Percentiles rank a stretch among this genome's conserved stretches.
Evolutionary conservation across 1,140 invertebrate species (phyloP).

Genomic region (Drosophila takahashii): DNA sequence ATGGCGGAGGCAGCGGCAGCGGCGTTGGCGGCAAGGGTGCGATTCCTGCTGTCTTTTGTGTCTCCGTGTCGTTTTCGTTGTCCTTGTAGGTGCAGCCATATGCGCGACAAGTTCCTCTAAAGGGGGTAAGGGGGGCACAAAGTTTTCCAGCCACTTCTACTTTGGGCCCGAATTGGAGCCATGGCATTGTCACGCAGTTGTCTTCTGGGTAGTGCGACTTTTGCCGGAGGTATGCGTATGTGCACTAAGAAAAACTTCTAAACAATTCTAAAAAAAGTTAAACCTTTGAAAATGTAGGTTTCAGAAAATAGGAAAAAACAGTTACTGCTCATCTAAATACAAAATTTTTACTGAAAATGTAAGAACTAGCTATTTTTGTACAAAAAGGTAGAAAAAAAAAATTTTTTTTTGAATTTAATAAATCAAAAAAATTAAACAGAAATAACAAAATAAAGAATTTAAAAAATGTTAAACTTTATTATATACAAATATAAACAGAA

Average conservation of each 20-base stretch:
- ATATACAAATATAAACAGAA: too few relatives aligned
- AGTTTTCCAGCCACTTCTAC: slow-evolving; percentile 49
- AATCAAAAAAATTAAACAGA: too few relatives aligned
- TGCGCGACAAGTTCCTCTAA: slow-evolving; percentile 47
- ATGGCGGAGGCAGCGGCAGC: slow-evolving; percentile 20
- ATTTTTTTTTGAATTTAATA: too few relatives aligned
- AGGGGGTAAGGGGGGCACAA: slow-evolving; percentile 21
- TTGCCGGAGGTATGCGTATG: slow-evolving; percentile 25
- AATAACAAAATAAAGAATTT: too few relatives aligned
- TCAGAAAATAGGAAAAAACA: background rate
- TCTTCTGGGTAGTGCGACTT: slow-evolving; percentile 41
- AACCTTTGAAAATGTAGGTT: background rate
- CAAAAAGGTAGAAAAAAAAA: too few relatives aligned
- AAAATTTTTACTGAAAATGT: too few relatives aligned
- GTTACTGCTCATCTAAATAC: too few relatives aligned
- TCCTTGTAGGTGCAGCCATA: slow-evolving; percentile 47
- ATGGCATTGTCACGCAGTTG: slow-evolving; percentile 74
- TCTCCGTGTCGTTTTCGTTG: slow-evolving; percentile 25
- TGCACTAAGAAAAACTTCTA: background rate
- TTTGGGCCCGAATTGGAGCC: slow-evolving; percentile 20
- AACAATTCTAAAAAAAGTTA: background rate
- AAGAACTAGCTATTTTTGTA: too few relatives aligned
- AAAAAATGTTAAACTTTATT: too few relatives aligned
- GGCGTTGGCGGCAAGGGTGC: slow-evolving; percentile 16
- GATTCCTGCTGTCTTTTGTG: slow-evolving; percentile 25